Evolutionary conservation across 1,140 invertebrate species (phyloP).

Genomic region (Drosophila tani): DNA sequence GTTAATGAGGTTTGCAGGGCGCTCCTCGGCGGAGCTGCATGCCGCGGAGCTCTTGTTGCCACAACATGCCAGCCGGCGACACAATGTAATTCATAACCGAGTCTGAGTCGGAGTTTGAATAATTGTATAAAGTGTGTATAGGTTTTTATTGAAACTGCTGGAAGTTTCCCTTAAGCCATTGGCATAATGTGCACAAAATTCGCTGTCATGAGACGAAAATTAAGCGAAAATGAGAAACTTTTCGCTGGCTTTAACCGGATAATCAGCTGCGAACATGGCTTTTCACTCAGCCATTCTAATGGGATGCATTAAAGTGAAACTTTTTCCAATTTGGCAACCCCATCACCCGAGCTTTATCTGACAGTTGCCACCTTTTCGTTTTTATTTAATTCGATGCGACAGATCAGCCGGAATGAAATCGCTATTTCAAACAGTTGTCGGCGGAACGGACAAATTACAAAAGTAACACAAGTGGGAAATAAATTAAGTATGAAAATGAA

Average conservation of each 20-base stretch:
- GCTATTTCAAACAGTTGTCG: too few relatives aligned
- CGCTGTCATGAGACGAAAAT: slow-evolving; percentile 2
- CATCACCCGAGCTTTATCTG: slow-evolving; percentile 5
- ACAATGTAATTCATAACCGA: slow-evolving; percentile 41
- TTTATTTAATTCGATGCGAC: slow-evolving; percentile 30
- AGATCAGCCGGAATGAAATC: slow-evolving; percentile 28
- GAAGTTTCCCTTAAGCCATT: not conserved
- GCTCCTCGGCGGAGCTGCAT: not conserved
- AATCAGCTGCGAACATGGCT: slow-evolving; percentile 52
- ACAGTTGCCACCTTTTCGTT: slow-evolving; percentile 35
- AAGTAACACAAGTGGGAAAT: slow-evolving; percentile 18
- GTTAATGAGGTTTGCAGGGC: slow-evolving; percentile 34
- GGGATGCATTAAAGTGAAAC: slow-evolving; percentile 45
- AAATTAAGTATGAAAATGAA: slow-evolving; percentile 42
- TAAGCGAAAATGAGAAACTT: slow-evolving; percentile 24
- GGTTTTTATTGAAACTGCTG: slow-evolving; percentile 15
- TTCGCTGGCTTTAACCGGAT: slow-evolving; percentile 31
- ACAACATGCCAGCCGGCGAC: slow-evolving; percentile 23
- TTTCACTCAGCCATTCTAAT: slow-evolving; percentile 52
- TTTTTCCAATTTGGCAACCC: slow-evolving; percentile 25
- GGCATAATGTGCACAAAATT: not conserved
- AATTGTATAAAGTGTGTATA: slow-evolving; percentile 9
- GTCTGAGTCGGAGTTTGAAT: slow-evolving; percentile 19
- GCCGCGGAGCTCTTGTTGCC: slow-evolving; percentile 31
- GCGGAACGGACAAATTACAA: slow-evolving; percentile 2